These are phyloP conservation scores for Oreochromis spilurus DNA, from an alignment of 2,113 vertebrate species.

Conservation along the genomic window DNA sequence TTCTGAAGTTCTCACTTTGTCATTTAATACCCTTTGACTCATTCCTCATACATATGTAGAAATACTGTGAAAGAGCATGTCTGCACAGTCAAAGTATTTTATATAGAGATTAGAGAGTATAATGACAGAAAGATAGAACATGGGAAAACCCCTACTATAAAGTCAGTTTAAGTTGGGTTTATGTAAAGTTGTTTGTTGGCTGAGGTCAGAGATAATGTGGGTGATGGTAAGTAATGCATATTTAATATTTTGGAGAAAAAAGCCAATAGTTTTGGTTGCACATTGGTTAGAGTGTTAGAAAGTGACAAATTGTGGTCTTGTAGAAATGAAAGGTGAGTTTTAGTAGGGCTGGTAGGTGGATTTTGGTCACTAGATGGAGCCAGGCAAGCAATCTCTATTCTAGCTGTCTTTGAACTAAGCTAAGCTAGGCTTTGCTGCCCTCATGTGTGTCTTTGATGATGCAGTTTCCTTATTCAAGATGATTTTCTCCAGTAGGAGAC, in stretches of 20 bases:
- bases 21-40: not conserved
- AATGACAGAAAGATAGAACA: not conserved
- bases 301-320: not conserved
- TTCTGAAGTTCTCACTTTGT: not conserved
- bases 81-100: not conserved
- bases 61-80: not conserved
- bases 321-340: not conserved
- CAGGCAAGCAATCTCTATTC: not conserved
- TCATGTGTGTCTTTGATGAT: not conserved
- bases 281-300: not conserved
- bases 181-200: not conserved
- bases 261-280: not conserved
- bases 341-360: not conserved
- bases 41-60: not conserved
- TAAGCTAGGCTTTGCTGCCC: not conserved
- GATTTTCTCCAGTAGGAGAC: not conserved
- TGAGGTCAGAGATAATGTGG: not conserved
- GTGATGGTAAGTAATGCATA: accelerated
- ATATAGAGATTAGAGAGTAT: not conserved
- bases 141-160: not conserved
- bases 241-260: not conserved
- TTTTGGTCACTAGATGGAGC: not conserved
- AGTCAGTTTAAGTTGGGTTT: not conserved
- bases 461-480: not conserved
- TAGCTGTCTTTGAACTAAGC: not conserved